Evolutionary conservation across 1,140 invertebrate genomes (phyloP), one percentile per base, ranked within the genome.

Genomic region (Drosophila cardini): DNA sequence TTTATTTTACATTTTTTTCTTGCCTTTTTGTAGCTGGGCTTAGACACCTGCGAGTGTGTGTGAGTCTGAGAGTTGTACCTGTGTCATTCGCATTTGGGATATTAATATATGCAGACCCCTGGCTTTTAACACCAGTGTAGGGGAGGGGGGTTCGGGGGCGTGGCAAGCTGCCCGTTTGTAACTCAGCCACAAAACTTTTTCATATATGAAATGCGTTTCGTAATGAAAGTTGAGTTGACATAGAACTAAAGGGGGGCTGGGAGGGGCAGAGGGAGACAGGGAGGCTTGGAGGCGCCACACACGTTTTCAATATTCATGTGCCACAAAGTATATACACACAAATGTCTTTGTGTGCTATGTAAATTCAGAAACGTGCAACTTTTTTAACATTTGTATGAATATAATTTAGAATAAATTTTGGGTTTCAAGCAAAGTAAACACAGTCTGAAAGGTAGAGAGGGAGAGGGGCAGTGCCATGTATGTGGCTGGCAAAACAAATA

Each of bases 341-440:
- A 26, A 3, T 26, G 21, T 26, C 4, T 26, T 38, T 21, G 15
- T 50, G 64, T 74, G 58, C 61, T 67, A 87, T 87, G 84, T 83
- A 83, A 87, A 86, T 87, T 72, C 56, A 56, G 75, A 34, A 72
- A 36, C 63, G 68, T 53, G 70, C 72, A 89, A 89, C 58, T 79
- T 82, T 87, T 85, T 89, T 58, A 89, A 89, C 84, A 89, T 89
- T 89, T 89, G 85, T 89, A 89, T 89, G 84, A 89, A 89, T 89
- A 89, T 89, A 89, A 89, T 89, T 89, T 80, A 78, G 71, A 89
- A 89, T 78, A 89, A 73, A 84, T 80, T 78, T 70, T 8, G 32
- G 1, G 21, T 5, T 26, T 3, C 4, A 26, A 45, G 58, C 38
- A 43, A 26, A 42, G 48, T 16, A 71, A 77, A 42, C 70, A 70